Conservation (phyloP, 1,140 invertebrate species). For the Brachionus sp. region DNA sequence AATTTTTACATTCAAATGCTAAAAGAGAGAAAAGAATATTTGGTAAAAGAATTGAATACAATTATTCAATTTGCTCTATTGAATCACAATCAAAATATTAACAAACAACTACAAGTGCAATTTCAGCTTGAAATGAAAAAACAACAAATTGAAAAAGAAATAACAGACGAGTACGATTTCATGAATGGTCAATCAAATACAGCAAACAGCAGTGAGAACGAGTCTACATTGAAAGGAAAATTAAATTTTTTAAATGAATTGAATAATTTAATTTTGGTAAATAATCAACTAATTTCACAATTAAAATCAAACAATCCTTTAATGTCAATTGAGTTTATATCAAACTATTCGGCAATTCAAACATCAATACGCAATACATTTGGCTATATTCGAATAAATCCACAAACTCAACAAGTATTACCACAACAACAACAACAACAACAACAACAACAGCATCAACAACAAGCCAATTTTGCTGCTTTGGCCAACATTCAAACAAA, state of each 20-base stretch:
- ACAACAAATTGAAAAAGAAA: constrained; percentile 40
- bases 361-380: constrained; percentile 43
- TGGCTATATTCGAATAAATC: constrained; percentile 44
- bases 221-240: neutral
- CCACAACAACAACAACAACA: neutral
- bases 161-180: constrained; percentile 13
- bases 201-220: neutral
- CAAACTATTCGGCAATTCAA: constrained; percentile 41
- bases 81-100: constrained; percentile 41
- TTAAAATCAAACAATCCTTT: constrained; percentile 33
- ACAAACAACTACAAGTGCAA: constrained; percentile 38
- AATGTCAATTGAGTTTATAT: constrained; percentile 42
- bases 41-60: constrained; percentile 34
- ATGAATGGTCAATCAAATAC: neutral
- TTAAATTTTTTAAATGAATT: constrained; percentile 9
- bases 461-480: neutral
- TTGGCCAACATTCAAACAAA: neutral
- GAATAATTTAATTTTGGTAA: constrained; percentile 25
- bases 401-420: constrained; percentile 4
- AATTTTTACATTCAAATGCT: constrained; percentile 43
- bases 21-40: too few species aligned
- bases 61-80: constrained; percentile 40
- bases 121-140: constrained; percentile 43
- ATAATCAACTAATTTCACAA: constrained; percentile 15
- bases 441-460: neutral